Evolutionary conservation across 2,113 vertebrate genomes (phyloP).

Genomic region (Cheilinus undulatus): DNA sequence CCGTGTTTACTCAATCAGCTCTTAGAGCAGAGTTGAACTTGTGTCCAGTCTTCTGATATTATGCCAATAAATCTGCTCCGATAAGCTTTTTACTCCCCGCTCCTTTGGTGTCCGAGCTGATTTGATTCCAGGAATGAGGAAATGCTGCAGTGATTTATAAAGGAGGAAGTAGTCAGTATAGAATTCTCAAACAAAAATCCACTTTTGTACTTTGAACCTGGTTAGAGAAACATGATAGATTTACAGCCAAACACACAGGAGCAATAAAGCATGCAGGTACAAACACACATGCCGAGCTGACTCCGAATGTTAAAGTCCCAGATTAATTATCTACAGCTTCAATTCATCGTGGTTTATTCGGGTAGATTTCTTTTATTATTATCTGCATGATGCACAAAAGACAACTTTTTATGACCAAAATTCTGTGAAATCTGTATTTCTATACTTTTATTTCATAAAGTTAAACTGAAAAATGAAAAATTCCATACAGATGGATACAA

Average conservation of each 20-base stretch:
- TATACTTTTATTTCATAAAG: no score
- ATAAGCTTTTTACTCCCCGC: background rate
- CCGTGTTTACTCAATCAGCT: background rate
- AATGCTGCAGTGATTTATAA: constrained; percentile 51
- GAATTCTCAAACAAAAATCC: background rate
- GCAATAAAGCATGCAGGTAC: background rate
- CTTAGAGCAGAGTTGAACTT: background rate
- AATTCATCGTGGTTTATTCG: no score
- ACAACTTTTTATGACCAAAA: no score
- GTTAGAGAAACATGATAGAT: constrained; percentile 6
- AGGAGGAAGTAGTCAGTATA: constrained; percentile 53
- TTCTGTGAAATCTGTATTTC: no score
- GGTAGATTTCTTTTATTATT: no score
- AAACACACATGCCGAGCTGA: background rate
- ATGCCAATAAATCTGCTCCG: constrained; percentile 5
- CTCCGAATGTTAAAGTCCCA: background rate
- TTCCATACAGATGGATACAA: no score
- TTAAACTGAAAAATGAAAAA: no score
- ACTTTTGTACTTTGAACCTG: constrained; percentile 59
- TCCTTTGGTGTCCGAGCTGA: background rate
- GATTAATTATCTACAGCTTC: no score
- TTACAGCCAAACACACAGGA: background rate
- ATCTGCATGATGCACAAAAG: no score
- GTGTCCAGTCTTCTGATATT: background rate
- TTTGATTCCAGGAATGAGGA: constrained; percentile 56